phyloP scores from a whole-genome alignment of 2,888 invertebrate species.

The Habroteleia sp. region DNA sequence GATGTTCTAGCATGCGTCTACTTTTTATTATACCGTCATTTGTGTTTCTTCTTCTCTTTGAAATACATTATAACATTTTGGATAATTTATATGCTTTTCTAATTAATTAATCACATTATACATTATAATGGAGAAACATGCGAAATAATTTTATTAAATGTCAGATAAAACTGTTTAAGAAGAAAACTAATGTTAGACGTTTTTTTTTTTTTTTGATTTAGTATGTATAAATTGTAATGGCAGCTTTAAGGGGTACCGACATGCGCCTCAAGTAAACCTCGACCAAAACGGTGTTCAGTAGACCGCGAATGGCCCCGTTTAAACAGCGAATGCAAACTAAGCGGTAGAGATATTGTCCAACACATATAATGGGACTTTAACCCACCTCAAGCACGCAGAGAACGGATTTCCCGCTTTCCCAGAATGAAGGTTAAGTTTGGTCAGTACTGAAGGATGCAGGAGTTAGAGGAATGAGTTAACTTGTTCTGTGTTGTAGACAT shows the following conservation, averaged over 20 bases:
- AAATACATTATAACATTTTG: no score
- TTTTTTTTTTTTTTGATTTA: no score
- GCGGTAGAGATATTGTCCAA: slow-evolving; percentile 69
- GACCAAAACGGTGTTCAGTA: slow-evolving; percentile 68
- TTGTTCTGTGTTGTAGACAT: slow-evolving; percentile 41
- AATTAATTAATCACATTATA: no score
- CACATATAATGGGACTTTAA: slow-evolving; percentile 73
- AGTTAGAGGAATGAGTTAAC: slow-evolving; percentile 47
- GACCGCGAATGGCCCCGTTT: slow-evolving; percentile 72
- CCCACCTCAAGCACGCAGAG: slow-evolving; percentile 67
- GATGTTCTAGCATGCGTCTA: background rate
- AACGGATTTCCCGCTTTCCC: slow-evolving; percentile 65
- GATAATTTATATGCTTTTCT: no score
- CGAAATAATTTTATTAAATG: no score
- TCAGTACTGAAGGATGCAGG: slow-evolving; percentile 48
- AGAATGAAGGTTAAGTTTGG: slow-evolving; percentile 60
- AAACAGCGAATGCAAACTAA: slow-evolving; percentile 72
- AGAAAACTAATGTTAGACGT: no score
- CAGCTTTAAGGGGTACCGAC: slow-evolving; percentile 35
- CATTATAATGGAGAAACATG: no score
- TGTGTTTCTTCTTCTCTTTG: no score
- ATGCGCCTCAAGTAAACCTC: slow-evolving; percentile 55
- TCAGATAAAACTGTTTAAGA: no score
- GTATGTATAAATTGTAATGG: slow-evolving; percentile 23
- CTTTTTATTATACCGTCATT: slow-evolving; percentile 1